Conservation (phyloP, 2,797 vertebrate species). For the Balearica regulorum region DNA sequence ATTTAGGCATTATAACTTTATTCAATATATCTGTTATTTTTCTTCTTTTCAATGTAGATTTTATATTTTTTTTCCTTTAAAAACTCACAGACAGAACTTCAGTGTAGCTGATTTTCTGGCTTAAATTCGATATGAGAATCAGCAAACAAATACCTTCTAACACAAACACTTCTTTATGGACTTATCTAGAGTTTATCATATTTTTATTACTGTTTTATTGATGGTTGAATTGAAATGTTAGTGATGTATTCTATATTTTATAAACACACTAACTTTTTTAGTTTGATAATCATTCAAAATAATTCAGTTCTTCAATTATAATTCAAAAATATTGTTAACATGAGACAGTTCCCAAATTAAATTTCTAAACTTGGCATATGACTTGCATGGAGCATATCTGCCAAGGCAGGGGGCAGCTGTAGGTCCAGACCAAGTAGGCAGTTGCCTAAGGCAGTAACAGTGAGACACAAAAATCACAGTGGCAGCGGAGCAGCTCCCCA, state of each 20-base stretch:
- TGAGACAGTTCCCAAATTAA: neutral
- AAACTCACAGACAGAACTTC: neutral
- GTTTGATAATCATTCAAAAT: neutral
- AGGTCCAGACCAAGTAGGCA: neutral
- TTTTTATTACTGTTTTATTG: neutral
- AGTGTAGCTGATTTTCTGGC: neutral
- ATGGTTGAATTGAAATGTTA: neutral
- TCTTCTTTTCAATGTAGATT: neutral
- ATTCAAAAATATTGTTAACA: neutral
- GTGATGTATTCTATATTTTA: neutral
- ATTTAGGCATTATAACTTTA: neutral
- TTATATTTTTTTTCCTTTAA: neutral
- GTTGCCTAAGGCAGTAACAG: neutral
- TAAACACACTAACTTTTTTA: neutral
- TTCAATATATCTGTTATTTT: neutral
- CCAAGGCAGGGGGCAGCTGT: neutral
- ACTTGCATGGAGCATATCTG: neutral
- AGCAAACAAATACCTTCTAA: neutral
- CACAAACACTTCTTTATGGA: neutral
- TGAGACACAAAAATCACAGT: neutral
- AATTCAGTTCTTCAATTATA: neutral
- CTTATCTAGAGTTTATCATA: neutral
- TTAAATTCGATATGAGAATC: neutral
- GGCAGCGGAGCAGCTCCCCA: neutral
- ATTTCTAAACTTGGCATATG: neutral